Conservation (phyloP, 2,113 vertebrate genomes). For the Dromaius novaehollandiae region DNA sequence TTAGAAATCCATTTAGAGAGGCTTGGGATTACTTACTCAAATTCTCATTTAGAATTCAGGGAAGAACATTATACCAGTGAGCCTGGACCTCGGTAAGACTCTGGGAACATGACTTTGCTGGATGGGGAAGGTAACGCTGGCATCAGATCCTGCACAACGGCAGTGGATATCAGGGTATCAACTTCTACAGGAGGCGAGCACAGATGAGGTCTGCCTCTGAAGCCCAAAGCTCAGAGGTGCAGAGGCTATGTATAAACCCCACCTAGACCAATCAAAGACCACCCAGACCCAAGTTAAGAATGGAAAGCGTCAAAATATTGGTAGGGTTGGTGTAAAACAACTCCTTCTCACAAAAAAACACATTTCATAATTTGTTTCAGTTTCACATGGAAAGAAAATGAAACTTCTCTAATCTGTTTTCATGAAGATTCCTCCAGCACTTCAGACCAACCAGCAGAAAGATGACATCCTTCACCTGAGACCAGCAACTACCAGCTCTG, state of each 20-base stretch:
- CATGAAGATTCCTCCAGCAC: not conserved
- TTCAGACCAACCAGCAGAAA: not conserved
- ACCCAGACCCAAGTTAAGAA: not conserved
- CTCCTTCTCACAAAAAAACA: not conserved
- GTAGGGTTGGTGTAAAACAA: not conserved
- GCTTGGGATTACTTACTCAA: not conserved
- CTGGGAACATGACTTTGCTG: not conserved
- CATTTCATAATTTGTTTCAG: not conserved
- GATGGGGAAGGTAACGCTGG: not conserved
- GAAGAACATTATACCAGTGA: not conserved
- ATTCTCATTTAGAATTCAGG: not conserved
- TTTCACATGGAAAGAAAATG: not conserved
- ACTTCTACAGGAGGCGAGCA: not conserved
- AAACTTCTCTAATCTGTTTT: not conserved
- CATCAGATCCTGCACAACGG: not conserved
- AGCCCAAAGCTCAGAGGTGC: not conserved
- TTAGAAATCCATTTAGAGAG: not conserved
- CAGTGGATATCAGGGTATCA: not conserved
- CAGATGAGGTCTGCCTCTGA: not conserved
- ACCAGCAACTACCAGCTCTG: not conserved
- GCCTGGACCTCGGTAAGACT: not conserved
- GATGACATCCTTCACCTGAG: not conserved
- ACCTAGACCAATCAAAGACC: not conserved
- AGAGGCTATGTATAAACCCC: not conserved
- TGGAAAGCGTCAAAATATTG: not conserved